Base-by-base conservation (phyloP, 2,113 vertebrate genomes). In the Polypterus bichir region DNA sequence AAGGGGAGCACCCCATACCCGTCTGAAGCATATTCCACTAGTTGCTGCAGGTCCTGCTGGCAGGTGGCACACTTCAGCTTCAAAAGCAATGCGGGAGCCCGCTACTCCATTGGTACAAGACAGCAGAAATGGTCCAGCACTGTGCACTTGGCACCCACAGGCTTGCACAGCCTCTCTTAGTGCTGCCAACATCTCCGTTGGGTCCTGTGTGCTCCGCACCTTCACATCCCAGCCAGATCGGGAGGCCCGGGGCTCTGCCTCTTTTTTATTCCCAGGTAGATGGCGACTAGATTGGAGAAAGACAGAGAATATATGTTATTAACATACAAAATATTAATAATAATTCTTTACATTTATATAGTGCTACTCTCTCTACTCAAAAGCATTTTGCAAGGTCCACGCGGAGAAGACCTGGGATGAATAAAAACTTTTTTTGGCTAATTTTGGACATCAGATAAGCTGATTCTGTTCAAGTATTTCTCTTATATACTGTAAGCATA, bases 181-280 rank as follows among this genome's bases (percentile, higher is more conserved):
- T 63, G 89, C 77, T 52, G 87, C 78, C 69, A 91, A 84, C 80
- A 89, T 83, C 74, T 91, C 88, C 66, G 86, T 81, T 46, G 90
- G 89, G 62, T 91, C 89, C 62, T 87, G 84, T 1, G 77, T 73
- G 72, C 81, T 83, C 68, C 85, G 86, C 64, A 90, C 83, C 77
- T 79, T 92, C 80, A 93, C 88, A 91, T 87, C 85, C 89, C 91
- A 87, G 83, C 92, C 83, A 81, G 79, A 76, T 84, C 84, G 81
- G 84, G 81, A 79, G 84, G 76, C 79, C 84, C 84, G 64, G 81
- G 84, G 79, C 78, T 81, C 61, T 76, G 81, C 70, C 82, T 83
- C 86, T 92, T 89, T 76, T 89, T 92, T 86, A 94, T 92, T 78
- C 92, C 91, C 87, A 94, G 89, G 88, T 95, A 95, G 78, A 95